Evolutionary conservation across 1,140 invertebrate species (phyloP), one percentile per base, ranked within the genome.

Genomic region (Aphidius gifuensis): DNA sequence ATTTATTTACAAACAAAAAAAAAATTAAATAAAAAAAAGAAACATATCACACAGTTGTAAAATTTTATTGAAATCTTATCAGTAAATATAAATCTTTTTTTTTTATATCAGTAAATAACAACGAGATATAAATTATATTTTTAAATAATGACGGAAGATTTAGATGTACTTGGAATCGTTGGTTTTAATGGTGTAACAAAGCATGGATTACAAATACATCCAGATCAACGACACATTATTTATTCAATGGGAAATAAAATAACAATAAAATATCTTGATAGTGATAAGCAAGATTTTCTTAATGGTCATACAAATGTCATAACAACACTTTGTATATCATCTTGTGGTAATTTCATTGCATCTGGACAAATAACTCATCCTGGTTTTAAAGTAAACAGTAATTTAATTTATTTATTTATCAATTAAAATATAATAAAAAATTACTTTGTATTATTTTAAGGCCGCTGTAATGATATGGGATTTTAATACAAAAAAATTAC

Each of bases 361-460:
- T 93, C 93, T 8, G 94, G 94, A 0, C 92, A 96, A 78, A 86
- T 92, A 9, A 96, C 91, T 72, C 88, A 94, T 70, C 92, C 93
- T 74, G 94, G 93, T 6, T 96, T 95, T 74, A 93, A 92, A 80
- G 88, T 90, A 73, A 61, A 53, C 40, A 5, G 53, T 56, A 5
- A 50, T 48, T 6, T 40, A 45, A 39, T 43, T 23, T 44, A 51
- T 45, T 9, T 44, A 54, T 48, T 56, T 23, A 32, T 57, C 9
- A 56, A 38, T 46, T 16, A 9, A 40, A 65, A 47, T 49, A 60
- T 39, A 50, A 9, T 42, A 23, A 40, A 60, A 60, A 23, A 11
- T 38, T 11, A 1, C 23, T 21, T 1, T 58, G 6, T 1, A 43
- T 16, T 16, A 16, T 16, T 16, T 16, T 6, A 57, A n/a, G 84